These are phyloP conservation scores for Ageneiosus marmoratus DNA, from an alignment of 2,113 vertebrate species.

Conservation along the genomic window DNA sequence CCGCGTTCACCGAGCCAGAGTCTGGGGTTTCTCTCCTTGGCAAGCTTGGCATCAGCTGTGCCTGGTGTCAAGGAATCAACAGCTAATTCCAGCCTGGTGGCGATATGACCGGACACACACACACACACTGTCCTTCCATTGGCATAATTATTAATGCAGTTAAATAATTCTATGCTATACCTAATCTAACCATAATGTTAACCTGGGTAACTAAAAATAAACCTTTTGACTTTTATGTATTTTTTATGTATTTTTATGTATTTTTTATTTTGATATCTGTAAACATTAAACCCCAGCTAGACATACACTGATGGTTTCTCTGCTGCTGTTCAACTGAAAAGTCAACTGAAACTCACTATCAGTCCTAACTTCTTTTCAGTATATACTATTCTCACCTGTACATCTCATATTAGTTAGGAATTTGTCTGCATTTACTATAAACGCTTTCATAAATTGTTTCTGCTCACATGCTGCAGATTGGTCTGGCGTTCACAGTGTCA, in stretches of 20 bases:
- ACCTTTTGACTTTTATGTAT: not conserved
- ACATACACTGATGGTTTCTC: not conserved
- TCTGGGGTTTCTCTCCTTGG: conserved; percentile 60
- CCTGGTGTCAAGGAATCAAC: conserved; percentile 62
- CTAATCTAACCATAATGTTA: not conserved
- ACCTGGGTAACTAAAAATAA: not conserved
- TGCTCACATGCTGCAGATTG: conserved; percentile 22
- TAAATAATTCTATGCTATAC: not conserved
- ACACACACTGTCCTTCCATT: not conserved
- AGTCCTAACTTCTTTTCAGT: not conserved
- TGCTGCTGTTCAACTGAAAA: conserved; percentile 2
- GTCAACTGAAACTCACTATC: not conserved
- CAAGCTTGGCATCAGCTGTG: conserved; percentile 52
- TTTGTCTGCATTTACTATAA: not conserved
- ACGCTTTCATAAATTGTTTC: conserved; percentile 26
- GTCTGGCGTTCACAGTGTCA: conserved; percentile 9
- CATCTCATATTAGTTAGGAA: not conserved
- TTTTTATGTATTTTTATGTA: not conserved
- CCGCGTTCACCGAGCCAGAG: conserved; percentile 50
- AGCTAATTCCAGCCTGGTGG: conserved; percentile 57
- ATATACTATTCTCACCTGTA: not conserved
- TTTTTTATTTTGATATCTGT: not conserved
- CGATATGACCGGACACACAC: conserved; percentile 31
- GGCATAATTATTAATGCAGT: not conserved
- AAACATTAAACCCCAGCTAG: conserved; percentile 4